A percentile compares a stretch with the other conserved stretches of the same genome.
phyloP scores from a whole-genome alignment of 2,113 vertebrate genomes.

The Macquaria ambigua region DNA sequence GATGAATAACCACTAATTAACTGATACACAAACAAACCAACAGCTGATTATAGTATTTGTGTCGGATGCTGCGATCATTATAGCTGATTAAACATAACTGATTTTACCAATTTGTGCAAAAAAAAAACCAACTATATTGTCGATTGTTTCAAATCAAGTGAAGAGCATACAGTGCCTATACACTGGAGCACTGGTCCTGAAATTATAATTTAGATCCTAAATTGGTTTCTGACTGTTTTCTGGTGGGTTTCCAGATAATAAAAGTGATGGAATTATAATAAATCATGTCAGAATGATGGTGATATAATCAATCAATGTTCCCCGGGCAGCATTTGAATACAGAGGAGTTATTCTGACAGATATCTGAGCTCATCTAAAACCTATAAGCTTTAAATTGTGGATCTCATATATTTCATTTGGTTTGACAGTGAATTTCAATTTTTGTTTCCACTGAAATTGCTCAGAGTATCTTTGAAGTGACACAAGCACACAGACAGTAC shows the following conservation, averaged over 20 bases:
- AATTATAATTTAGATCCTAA: constrained; percentile 4
- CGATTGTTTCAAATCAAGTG: constrained; percentile 1
- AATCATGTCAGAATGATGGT: neutral
- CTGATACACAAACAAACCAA: constrained; percentile 44
- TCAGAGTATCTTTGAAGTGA: neutral
- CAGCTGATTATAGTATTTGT: constrained; percentile 59
- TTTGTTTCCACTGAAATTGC: neutral
- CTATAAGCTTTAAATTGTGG: neutral
- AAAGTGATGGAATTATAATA: constrained; percentile 31
- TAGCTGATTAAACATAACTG: constrained; percentile 47
- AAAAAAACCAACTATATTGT: neutral
- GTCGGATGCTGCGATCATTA: constrained; percentile 46
- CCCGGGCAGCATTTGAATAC: constrained; percentile 19
- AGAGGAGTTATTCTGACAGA: neutral
- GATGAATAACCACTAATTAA: constrained; percentile 65
- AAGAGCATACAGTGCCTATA: neutral
- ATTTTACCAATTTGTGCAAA: constrained; percentile 41
- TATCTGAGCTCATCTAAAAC: constrained; percentile 9
- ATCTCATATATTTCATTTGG: neutral
- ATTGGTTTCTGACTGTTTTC: constrained; percentile 18
- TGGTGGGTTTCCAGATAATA: constrained; percentile 17
- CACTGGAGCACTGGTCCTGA: neutral
- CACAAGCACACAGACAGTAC: neutral
- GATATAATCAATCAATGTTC: constrained; percentile 10
- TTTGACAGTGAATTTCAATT: neutral